Evolutionary conservation across 2,888 invertebrate genomes (phyloP), one percentile per base, ranked within the genome.

Genomic region (Eilema sororculum): DNA sequence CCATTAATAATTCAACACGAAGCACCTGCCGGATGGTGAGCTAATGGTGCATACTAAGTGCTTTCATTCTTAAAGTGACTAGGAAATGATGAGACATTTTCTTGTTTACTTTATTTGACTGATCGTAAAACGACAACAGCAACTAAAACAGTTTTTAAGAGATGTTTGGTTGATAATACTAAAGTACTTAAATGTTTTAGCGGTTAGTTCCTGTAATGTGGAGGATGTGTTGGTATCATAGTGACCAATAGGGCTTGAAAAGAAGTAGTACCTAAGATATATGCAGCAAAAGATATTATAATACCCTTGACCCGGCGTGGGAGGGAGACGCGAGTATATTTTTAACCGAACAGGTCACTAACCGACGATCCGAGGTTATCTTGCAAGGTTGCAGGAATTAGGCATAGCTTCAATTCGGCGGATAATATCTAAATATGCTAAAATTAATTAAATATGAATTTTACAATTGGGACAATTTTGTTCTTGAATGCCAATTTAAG

Each of bases 291-390:
- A 83, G 81, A 84, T 83, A 84, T 78, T 78, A 76, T 80, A 76
- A 84, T 85, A 88, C 87, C 91, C 92, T 92, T 93, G 91, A 92
- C 91, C 92, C 84, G 89, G 83, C 89, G 91, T 91, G 89, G 91
- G 90, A 90, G 87, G 87, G 85, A 89, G 84, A 81, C 79, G 84
- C 84, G 78, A 82, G 85, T 74, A 84, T 92, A 92, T 91, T 91
- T 92, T 92, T 91, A 91, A 90, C 87, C 78, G 80, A 74, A 71
- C 81, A 78, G 89, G 90, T 93, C 93, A 88, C 87, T 89, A 87
- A 88, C 92, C 93, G 88, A 81, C 79, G 82, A 76, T 78, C 74
- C 81, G 79, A 74, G 79, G 84, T 83, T 82, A 78, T 84, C 82
- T 82, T 83, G 85, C 82, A 84, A 85, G 84, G 82, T 85, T 84